Evolutionary conservation across 2,113 vertebrate genomes (phyloP).

Genomic region (Poeciliopsis occidentalis): DNA sequence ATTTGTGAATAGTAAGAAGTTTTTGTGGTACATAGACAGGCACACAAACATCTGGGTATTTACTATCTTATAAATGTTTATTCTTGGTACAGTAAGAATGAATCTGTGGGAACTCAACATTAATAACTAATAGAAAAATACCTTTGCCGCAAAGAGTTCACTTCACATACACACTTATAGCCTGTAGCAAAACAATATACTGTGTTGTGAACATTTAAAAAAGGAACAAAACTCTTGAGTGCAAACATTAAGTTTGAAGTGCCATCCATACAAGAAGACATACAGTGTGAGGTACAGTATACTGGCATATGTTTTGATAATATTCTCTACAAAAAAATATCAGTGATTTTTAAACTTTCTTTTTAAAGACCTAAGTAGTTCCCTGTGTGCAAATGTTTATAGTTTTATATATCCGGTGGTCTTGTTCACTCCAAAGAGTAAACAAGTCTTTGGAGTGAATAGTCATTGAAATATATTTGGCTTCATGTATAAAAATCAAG

Average conservation of each 20-base stretch:
- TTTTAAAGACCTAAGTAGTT: conserved; percentile 30
- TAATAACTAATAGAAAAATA: conserved; percentile 74
- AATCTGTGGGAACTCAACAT: conserved; percentile 49
- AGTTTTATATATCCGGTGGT: conserved; percentile 47
- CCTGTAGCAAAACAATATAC: conserved; percentile 48
- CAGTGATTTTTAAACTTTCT: conserved; percentile 32
- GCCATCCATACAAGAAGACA: conserved; percentile 47
- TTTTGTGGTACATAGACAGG: background rate
- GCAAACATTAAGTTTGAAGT: conserved; percentile 46
- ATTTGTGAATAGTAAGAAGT: background rate
- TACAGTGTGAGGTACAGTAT: conserved; percentile 36
- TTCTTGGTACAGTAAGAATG: conserved; percentile 57
- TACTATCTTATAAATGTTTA: conserved; percentile 71
- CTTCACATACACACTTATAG: conserved; percentile 42
- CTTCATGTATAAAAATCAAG: conserved; percentile 66
- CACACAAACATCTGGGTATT: conserved; percentile 6
- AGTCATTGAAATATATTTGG: conserved; percentile 67
- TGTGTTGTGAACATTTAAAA: conserved; percentile 21
- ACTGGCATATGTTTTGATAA: conserved; percentile 60
- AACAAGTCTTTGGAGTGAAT: conserved; percentile 70
- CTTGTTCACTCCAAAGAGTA: conserved; percentile 13
- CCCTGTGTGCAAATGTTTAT: conserved; percentile 65
- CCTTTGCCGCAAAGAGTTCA: conserved; percentile 58
- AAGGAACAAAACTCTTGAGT: conserved; percentile 23
- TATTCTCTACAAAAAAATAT: conserved; percentile 71